Conservation (phyloP, 2,888 invertebrate genomes). For the Tetropium fuscum region DNA sequence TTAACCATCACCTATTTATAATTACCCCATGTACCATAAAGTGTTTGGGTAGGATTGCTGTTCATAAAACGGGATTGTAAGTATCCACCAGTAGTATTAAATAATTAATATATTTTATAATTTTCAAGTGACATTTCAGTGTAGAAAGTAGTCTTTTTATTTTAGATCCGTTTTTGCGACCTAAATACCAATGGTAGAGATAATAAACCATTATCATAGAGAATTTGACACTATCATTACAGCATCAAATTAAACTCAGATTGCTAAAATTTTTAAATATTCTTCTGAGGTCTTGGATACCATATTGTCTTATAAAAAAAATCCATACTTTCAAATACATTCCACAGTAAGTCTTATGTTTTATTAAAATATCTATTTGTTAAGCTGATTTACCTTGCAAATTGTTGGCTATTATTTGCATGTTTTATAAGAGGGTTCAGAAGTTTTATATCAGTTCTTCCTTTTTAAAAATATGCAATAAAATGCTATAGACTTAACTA, state of each 20-base stretch:
- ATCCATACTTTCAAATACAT: slow-evolving; percentile 31
- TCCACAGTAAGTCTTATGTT: slow-evolving; percentile 22
- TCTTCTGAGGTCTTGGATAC: slow-evolving; percentile 29
- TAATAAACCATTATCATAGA: slow-evolving; percentile 50
- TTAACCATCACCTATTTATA: slow-evolving; percentile 20
- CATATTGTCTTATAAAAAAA: slow-evolving; percentile 36
- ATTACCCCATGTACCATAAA: slow-evolving; percentile 49
- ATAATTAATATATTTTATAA: slow-evolving; percentile 38
- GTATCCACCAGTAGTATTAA: slow-evolving; percentile 46
- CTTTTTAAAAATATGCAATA: neutral
- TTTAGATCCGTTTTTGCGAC: slow-evolving; percentile 64
- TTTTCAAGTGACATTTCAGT: slow-evolving; percentile 59
- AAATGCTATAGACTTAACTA: neutral
- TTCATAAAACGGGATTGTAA: slow-evolving; percentile 62
- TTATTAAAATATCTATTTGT: slow-evolving; percentile 19
- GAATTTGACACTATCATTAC: slow-evolving; percentile 38
- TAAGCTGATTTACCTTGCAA: slow-evolving; percentile 20
- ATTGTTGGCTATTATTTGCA: slow-evolving; percentile 9
- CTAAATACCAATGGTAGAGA: slow-evolving; percentile 59
- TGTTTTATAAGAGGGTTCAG: neutral
- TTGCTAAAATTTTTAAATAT: slow-evolving; percentile 28
- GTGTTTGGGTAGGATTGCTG: slow-evolving; percentile 60
- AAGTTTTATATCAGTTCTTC: slow-evolving; percentile 4
- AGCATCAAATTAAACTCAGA: slow-evolving; percentile 35
- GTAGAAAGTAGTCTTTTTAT: slow-evolving; percentile 60